phyloP scores from a whole-genome alignment of 2,113 vertebrate species.

The Labeo rohita region DNA sequence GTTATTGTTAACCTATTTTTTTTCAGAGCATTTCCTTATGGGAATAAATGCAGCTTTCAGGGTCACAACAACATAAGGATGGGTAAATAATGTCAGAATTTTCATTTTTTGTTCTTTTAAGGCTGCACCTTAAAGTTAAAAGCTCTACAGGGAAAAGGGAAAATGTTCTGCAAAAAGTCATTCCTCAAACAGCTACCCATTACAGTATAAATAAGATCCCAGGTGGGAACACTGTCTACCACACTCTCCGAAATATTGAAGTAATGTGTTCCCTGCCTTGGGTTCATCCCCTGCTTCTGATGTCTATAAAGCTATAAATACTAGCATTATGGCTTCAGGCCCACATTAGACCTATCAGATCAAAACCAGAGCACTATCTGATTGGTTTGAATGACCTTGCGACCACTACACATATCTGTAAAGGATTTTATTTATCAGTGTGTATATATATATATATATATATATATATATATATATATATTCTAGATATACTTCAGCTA shows the following conservation, averaged over 20 bases:
- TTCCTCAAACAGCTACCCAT: background rate
- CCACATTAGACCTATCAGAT: background rate
- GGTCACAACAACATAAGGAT: background rate
- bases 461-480: background rate
- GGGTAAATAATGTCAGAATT: background rate
- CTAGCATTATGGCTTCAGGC: conserved; percentile 13
- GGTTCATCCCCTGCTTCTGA: background rate
- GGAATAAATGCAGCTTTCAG: background rate
- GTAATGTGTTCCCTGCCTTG: conserved; percentile 2
- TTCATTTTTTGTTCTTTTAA: background rate
- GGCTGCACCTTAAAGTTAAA: background rate
- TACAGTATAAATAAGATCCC: background rate
- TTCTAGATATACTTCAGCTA: too few species aligned
- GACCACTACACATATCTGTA: conserved; percentile 2
- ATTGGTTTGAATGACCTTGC: conserved; percentile 22
- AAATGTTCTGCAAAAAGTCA: background rate
- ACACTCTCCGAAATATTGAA: conserved; percentile 12
- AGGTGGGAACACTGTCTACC: background rate
- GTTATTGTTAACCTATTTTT: too few species aligned
- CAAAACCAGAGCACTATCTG: background rate
- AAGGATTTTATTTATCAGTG: background rate
- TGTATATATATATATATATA: background rate
- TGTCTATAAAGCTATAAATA: conserved; percentile 17
- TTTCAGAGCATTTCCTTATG: background rate
- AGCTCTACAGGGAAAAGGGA: background rate